phyloP scores from a whole-genome alignment of 2,797 vertebrate species.

The Anolis apletophallus region DNA sequence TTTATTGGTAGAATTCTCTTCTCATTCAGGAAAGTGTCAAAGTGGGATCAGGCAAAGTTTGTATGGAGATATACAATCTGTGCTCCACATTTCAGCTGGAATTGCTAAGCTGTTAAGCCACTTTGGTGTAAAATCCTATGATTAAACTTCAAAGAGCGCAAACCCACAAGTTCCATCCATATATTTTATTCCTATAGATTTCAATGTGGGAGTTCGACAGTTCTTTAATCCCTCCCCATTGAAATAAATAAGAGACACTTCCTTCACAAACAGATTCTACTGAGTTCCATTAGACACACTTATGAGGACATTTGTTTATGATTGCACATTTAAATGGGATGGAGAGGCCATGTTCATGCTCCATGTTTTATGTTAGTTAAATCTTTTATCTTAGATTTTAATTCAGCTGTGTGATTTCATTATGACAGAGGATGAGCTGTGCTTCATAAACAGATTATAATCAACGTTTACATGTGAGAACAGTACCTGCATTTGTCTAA shows the following conservation, averaged over 20 bases:
- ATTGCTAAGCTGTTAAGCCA: neutral
- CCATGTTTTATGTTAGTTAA: neutral
- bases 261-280: neutral
- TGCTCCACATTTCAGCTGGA: neutral
- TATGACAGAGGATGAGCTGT: neutral
- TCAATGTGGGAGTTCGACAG: neutral
- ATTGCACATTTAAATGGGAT: neutral
- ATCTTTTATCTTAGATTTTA: neutral
- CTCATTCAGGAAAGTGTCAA: neutral
- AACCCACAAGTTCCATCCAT: neutral
- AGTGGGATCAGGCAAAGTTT: neutral
- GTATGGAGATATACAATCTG: neutral
- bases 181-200: neutral
- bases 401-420: neutral
- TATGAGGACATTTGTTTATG: neutral
- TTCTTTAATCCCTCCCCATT: neutral
- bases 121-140: neutral
- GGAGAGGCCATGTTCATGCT: neutral
- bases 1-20: neutral
- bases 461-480: neutral
- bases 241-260: neutral
- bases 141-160: conserved; percentile 21
- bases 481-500: neutral
- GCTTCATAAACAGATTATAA: neutral
- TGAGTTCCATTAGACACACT: neutral